Base-by-base conservation (phyloP, 1,140 invertebrate species). In the Idris sp. region DNA sequence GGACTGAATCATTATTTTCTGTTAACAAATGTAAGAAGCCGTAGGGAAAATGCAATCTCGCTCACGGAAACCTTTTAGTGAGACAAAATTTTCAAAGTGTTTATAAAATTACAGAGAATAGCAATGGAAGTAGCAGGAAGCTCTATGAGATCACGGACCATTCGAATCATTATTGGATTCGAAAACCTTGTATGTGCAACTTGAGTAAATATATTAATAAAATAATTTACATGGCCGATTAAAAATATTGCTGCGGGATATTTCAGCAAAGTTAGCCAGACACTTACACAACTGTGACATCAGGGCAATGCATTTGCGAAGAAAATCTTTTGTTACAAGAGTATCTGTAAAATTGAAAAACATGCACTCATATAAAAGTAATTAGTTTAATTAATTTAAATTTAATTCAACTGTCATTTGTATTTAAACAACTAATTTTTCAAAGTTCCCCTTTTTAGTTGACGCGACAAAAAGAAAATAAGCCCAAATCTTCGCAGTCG, bases 11-110 rank as follows among this genome's bases (percentile, higher is more conserved):
- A 85, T 86, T 86, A 86, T 82, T 86, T 83, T 81, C 76, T 77
- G 74, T 72, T 73, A 73, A 79, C 74, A 82, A 80, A 81, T 35
- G 49, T 31, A 64, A 62, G 85, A 86, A 86, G 79, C 83, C 85
- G 10, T 82, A 82, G 36, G 78, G 44, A 65, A 74, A 81, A 81
- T 75, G 85, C 86, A 88, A 88, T 87, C 83, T 85, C 79, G 80
- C 35, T 56, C 62, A 33, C 43, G 54, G 85, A 86, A 87, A 81
- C 84, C 84, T 76, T 54, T 44, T 49, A 71, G 49, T 64, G 78
- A 77, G 81, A 83, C 82, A 83, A 86, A 85, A 87, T 87, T 87
- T 87, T 85, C 84, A 81, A 84, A 87, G 86, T 88, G 83, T 88
- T 88, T 88, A 88, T 87, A 87, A 87, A 88, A 88, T 88, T 88